Percentiles rank a stretch among this genome's conserved stretches.
Conservation (phyloP, 37 sponge, comb jelly and placozoan genomes). For the Agelas oroides region DNA sequence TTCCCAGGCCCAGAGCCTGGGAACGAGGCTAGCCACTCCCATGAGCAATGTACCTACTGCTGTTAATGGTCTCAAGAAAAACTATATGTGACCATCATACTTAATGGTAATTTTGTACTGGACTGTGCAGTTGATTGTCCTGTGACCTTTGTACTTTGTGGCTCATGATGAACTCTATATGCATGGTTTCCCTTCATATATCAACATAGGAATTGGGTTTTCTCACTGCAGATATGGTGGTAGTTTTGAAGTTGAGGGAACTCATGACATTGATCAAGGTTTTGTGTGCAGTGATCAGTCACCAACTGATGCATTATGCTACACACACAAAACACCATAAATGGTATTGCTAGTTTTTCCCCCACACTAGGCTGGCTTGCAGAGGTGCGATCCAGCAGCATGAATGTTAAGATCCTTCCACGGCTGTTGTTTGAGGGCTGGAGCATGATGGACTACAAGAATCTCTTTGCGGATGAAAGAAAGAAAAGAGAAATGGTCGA, state of each 20-base stretch:
- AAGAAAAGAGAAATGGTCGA: constrained; percentile 44
- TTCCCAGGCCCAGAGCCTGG: too few species aligned
- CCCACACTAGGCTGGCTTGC: constrained; percentile 87
- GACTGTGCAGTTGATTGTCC: too few species aligned
- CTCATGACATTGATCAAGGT: constrained; percentile 97
- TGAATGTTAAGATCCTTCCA: constrained; percentile 81
- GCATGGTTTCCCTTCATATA: too few species aligned
- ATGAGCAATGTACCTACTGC: too few species aligned
- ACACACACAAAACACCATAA: too few species aligned
- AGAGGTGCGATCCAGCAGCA: constrained; percentile 66
- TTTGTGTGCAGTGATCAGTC: neutral
- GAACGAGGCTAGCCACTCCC: too few species aligned
- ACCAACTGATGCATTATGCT: neutral
- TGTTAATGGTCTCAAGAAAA: too few species aligned
- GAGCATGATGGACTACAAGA: constrained; percentile 69
- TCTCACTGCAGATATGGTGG: constrained; percentile 26
- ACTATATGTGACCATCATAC: too few species aligned
- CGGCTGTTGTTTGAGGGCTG: constrained; percentile 93
- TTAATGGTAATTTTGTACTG: too few species aligned
- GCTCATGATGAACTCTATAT: too few species aligned
- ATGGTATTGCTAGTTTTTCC: too few species aligned
- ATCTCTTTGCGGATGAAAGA: constrained; percentile 61
- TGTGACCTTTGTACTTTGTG: too few species aligned
- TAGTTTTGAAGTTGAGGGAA: constrained; percentile 74
- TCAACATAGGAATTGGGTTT: neutral